A percentile compares a stretch with the other conserved stretches of the same genome.
Conservation (phyloP, 1,140 invertebrate genomes). For the Listronotus oregonensis region DNA sequence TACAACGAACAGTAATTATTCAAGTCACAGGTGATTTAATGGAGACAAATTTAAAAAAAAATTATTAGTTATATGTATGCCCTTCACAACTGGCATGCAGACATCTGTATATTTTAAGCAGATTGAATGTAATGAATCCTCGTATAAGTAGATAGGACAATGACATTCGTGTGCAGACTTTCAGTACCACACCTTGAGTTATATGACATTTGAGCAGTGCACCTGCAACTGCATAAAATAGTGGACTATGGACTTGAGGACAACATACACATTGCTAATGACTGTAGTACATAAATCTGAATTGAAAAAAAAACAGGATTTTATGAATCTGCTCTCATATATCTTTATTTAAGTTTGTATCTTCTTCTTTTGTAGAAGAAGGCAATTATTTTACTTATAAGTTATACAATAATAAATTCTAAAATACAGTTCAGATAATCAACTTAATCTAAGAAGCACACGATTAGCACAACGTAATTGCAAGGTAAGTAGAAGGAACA, state of each 20-base stretch:
- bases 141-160: constrained; percentile 43
- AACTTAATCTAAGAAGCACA: too few relatives aligned
- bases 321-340: too few relatives aligned
- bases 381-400: too few relatives aligned
- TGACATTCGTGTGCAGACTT: constrained; percentile 42
- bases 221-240: constrained; percentile 35
- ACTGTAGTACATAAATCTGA: not conserved
- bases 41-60: constrained; percentile 15
- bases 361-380: too few relatives aligned
- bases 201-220: constrained; percentile 41
- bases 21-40: constrained; percentile 22
- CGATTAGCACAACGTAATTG: too few relatives aligned
- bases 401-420: too few relatives aligned
- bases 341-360: too few relatives aligned
- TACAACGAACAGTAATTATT: constrained; percentile 2
- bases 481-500: too few relatives aligned
- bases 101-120: constrained; percentile 33
- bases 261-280: not conserved
- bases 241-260: constrained; percentile 5
- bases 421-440: too few relatives aligned
- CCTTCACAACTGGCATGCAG: constrained; percentile 11
- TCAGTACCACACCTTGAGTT: constrained; percentile 35
- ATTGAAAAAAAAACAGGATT: too few relatives aligned
- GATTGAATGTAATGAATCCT: constrained; percentile 34
- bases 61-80: constrained; percentile 1